Conservation (phyloP, 2,797 vertebrate species). For the Leptatherina wallacei region DNA sequence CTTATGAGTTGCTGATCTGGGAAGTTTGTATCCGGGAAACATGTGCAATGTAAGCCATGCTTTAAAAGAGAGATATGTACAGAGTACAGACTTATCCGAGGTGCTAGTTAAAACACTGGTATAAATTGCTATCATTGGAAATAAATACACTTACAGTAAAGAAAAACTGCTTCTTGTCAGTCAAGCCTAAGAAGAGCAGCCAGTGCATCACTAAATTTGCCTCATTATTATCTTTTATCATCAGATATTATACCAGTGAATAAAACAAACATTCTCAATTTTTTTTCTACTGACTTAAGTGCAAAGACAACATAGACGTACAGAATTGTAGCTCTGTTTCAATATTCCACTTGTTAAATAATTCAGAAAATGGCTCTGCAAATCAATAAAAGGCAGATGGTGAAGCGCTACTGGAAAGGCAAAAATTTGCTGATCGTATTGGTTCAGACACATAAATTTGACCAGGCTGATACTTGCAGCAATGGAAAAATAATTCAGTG, state of each 20-base stretch:
- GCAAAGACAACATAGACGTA: constrained; percentile 4
- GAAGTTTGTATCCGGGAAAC: neutral
- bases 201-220: neutral
- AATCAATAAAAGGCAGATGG: constrained; percentile 28
- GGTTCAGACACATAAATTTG: neutral
- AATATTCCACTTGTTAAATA: constrained; percentile 29
- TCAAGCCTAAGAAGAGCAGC: neutral
- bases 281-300: neutral
- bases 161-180: neutral
- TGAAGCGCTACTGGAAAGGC: constrained; percentile 14
- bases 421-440: constrained; percentile 20
- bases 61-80: neutral
- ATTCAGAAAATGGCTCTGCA: constrained; percentile 29
- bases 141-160: neutral
- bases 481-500: constrained; percentile 11
- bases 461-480: neutral
- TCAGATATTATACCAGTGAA: neutral
- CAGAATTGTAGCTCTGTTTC: constrained; percentile 15
- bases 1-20: neutral
- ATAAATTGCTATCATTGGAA: neutral
- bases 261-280: constrained; percentile 1
- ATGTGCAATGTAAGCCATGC: neutral
- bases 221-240: neutral
- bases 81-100: neutral
- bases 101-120: neutral